Evolutionary conservation across 2,888 invertebrate genomes (phyloP).

Genomic region (Aromia moschata): DNA sequence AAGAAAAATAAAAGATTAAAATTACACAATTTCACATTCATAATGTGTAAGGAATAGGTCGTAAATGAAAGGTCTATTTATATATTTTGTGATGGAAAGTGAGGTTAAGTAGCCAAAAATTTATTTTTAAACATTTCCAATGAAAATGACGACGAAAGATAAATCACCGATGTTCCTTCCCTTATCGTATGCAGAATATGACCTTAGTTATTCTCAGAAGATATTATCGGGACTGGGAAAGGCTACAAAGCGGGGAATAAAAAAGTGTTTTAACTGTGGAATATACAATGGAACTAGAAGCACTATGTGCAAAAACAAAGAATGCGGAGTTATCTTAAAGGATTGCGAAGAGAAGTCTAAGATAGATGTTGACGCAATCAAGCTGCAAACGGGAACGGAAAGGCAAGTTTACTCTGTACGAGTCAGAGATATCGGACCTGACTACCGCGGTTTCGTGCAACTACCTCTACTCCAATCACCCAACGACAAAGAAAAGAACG

Average conservation of each 20-base stretch:
- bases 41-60: no score
- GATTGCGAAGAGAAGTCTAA: constrained; percentile 67
- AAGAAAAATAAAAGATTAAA: no score
- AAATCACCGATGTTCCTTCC: constrained; percentile 1
- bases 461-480: constrained; percentile 59
- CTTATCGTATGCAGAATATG: constrained; percentile 1
- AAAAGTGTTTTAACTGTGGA: constrained; percentile 80
- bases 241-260: constrained; percentile 75
- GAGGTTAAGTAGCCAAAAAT: constrained; percentile 7
- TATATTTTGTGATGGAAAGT: background rate
- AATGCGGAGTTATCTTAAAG: constrained; percentile 74
- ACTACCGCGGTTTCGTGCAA: constrained; percentile 79
- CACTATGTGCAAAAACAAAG: constrained; percentile 76
- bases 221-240: constrained; percentile 54
- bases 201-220: constrained; percentile 30
- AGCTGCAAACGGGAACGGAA: constrained; percentile 70
- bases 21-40: no score
- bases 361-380: constrained; percentile 71
- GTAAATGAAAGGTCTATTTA: no score
- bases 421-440: constrained; percentile 73
- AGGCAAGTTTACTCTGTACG: constrained; percentile 75
- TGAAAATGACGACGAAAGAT: constrained; percentile 5
- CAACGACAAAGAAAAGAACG: constrained; percentile 48
- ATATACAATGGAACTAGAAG: constrained; percentile 80
- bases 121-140: constrained; percentile 6